Conservation (phyloP, 2,113 vertebrate genomes). For the Coptodon rendalli region DNA sequence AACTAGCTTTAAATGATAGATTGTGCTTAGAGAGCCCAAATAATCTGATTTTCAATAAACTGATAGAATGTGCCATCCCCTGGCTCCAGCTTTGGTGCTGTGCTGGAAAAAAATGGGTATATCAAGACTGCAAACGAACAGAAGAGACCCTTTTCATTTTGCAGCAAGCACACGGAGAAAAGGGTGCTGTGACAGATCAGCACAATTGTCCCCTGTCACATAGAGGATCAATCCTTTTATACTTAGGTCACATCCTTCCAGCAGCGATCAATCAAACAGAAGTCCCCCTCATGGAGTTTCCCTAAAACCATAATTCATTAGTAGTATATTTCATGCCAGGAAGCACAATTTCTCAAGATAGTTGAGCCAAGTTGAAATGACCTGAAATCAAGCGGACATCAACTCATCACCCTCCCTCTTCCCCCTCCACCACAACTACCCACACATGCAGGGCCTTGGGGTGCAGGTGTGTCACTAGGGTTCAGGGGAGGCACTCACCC, state of each 20-base stretch:
- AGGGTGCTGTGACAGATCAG: background rate
- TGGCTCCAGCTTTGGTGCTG: background rate
- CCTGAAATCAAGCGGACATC: background rate
- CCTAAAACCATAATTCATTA: background rate
- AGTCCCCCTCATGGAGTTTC: background rate
- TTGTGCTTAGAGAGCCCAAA: background rate
- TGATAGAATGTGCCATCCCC: background rate
- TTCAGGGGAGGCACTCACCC: background rate
- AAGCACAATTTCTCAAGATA: background rate
- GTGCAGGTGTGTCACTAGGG: background rate
- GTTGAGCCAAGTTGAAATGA: background rate
- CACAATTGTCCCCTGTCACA: background rate
- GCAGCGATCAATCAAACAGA: background rate
- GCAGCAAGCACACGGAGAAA: background rate
- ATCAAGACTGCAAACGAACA: background rate
- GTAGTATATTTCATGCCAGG: background rate
- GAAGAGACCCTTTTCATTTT: background rate
- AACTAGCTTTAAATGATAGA: background rate
- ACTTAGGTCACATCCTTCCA: background rate
- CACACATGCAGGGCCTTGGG: background rate
- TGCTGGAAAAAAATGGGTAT: background rate
- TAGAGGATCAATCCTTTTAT: background rate
- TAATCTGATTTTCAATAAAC: too few relatives aligned
- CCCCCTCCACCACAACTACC: background rate
- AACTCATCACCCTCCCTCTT: background rate